A percentile compares a stretch with the other conserved stretches of the same genome.
These are phyloP conservation scores for Zelostemma sp. DNA, from an alignment of 1,140 invertebrate species.

Conservation along the genomic window DNA sequence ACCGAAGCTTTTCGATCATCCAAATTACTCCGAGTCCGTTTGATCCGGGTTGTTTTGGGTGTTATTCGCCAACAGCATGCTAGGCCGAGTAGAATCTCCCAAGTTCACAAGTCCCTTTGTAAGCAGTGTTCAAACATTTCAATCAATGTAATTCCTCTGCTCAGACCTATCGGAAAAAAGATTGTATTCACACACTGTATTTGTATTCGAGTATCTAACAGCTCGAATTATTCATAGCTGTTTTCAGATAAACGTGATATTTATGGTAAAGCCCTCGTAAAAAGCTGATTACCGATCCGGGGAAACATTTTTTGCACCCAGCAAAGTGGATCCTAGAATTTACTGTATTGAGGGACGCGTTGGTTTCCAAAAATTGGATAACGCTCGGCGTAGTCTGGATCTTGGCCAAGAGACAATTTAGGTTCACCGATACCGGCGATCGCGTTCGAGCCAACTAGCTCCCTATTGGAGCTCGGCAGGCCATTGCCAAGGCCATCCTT, in stretches of 20 bases:
- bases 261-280: neutral
- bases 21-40: no score
- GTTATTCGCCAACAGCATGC: no score
- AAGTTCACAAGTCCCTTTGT: no score
- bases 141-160: no score
- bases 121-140: no score
- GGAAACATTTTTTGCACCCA: neutral
- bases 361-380: slow-evolving; percentile 23
- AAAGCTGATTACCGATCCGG: neutral
- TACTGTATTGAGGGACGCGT: slow-evolving; percentile 28
- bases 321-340: slow-evolving; percentile 6
- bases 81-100: no score
- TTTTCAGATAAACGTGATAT: neutral
- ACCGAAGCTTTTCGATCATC: no score
- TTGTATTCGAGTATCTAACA: no score
- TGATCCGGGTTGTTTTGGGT: no score
- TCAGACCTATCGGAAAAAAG: no score
- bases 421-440: slow-evolving; percentile 28
- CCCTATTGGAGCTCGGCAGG: slow-evolving; percentile 42
- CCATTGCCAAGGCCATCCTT: slow-evolving; percentile 46
- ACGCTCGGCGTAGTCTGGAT: slow-evolving; percentile 13
- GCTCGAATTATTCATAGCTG: no score
- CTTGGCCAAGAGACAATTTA: slow-evolving; percentile 22
- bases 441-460: slow-evolving; percentile 38
- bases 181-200: no score